Conservation (phyloP, 2,888 invertebrate genomes). For the Ditula angustiorana region DNA sequence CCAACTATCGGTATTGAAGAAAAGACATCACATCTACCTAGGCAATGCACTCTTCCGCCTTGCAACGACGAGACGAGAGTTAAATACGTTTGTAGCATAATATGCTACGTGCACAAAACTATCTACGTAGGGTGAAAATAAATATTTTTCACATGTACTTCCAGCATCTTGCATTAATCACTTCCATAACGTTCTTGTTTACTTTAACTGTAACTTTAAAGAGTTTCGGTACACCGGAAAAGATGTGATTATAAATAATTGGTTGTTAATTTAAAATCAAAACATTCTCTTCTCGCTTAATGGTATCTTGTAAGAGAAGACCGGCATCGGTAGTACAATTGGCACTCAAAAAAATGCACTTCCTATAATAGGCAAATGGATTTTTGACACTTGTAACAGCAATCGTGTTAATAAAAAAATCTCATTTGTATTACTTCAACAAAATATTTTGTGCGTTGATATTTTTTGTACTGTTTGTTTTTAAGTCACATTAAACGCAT, state of each 20-base stretch:
- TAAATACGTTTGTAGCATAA: not conserved
- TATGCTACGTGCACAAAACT: no score
- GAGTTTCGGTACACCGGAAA: not conserved
- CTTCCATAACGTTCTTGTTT: not conserved
- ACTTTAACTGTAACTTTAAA: no score
- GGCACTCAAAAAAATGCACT: not conserved
- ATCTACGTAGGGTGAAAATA: not conserved
- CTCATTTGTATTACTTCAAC: not conserved
- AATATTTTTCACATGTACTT: not conserved
- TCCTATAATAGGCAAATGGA: not conserved
- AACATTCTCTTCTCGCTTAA: not conserved
- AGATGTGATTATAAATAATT: not conserved
- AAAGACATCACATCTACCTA: not conserved
- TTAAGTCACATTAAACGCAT: conserved; percentile 4
- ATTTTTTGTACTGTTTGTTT: conserved; percentile 19
- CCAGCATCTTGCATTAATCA: not conserved
- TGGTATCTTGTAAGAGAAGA: not conserved
- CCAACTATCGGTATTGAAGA: not conserved
- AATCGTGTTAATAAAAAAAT: not conserved
- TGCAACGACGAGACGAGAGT: not conserved
- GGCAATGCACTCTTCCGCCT: not conserved
- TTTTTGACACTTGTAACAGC: not conserved
- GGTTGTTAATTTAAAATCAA: not conserved
- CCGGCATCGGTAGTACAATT: not conserved
- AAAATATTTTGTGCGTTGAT: conserved; percentile 36